Evolutionary conservation across 2,888 invertebrate species (phyloP).

Genomic region (Julus scandinavius): DNA sequence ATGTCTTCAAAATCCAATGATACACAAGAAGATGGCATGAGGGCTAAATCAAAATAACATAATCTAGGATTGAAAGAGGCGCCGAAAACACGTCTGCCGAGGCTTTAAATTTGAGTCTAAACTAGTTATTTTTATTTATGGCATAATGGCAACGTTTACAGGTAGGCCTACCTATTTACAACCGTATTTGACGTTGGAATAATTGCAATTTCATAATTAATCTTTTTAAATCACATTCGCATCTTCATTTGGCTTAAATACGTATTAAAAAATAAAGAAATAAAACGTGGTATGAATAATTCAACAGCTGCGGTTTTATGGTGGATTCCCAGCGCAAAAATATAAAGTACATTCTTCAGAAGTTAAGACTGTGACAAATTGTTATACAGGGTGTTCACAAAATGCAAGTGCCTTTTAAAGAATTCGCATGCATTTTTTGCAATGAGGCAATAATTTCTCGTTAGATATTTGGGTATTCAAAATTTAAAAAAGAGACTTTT

Average conservation of each 20-base stretch:
- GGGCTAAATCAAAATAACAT: neutral
- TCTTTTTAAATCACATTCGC: constrained; percentile 31
- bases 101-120: constrained; percentile 3
- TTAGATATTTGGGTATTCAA: too few species aligned
- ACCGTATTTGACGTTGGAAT: constrained; percentile 18
- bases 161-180: constrained; percentile 12
- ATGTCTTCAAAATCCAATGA: neutral
- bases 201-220: constrained; percentile 32
- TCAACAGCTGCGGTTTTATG: constrained; percentile 16
- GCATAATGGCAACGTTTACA: neutral
- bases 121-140: constrained; percentile 29
- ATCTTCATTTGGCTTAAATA: constrained; percentile 35
- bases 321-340: constrained; percentile 15
- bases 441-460: too few species aligned
- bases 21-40: neutral
- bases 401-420: too few species aligned
- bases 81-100: neutral
- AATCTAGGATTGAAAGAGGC: constrained; percentile 19
- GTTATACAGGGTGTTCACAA: neutral
- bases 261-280: constrained; percentile 35
- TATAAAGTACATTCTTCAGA: neutral
- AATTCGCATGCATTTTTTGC: too few species aligned
- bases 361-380: neutral
- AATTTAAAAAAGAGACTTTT: too few species aligned
- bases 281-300: constrained; percentile 14